These are phyloP conservation scores for Pangasius larnaudii DNA, from an alignment of 2,797 vertebrate genomes.

Conservation along the genomic window DNA sequence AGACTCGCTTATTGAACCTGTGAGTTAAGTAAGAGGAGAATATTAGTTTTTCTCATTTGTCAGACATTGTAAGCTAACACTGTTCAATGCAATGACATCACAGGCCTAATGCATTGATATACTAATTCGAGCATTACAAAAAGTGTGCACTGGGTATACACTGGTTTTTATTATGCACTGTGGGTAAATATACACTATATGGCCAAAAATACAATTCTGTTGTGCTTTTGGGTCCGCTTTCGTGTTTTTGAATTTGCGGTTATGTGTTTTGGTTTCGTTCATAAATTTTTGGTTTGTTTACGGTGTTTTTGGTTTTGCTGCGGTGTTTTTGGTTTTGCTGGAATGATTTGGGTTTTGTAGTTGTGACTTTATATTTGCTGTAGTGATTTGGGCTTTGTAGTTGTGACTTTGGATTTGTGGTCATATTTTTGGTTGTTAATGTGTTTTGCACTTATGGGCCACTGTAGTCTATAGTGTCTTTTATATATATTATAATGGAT, in stretches of 20 bases:
- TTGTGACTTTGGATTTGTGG: not conserved
- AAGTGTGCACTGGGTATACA: not conserved
- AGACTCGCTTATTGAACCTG: not conserved
- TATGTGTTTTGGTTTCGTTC: too few species aligned
- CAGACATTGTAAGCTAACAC: not conserved
- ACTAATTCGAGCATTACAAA: not conserved
- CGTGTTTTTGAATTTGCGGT: not conserved
- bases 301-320: not conserved
- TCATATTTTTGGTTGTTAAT: not conserved
- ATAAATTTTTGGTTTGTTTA: not conserved
- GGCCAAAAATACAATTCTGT: not conserved
- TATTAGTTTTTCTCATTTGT: not conserved
- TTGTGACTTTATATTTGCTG: not conserved
- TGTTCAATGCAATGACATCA: not conserved
- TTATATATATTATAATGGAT: not conserved
- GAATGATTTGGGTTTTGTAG: not conserved
- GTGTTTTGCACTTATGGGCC: not conserved
- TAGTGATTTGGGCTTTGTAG: not conserved
- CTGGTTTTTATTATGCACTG: not conserved
- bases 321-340: not conserved
- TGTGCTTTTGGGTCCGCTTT: not conserved
- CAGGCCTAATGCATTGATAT: not conserved
- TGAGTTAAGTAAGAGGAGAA: not conserved
- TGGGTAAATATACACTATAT: not conserved
- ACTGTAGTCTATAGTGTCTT: not conserved